Conservation (phyloP, 2,888 invertebrate genomes). For the Ornithoptera priamus region DNA sequence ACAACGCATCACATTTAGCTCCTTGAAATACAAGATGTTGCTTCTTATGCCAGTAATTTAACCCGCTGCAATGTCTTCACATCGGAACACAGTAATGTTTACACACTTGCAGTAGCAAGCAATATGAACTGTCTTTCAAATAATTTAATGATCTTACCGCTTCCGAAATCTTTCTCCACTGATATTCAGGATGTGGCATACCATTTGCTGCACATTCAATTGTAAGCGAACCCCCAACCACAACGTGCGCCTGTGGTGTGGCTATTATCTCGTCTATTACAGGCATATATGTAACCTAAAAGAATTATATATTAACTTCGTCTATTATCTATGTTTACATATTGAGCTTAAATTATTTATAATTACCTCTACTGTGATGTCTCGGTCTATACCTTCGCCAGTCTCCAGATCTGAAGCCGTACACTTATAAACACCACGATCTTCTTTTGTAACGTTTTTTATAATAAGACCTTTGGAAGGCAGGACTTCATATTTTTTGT, state of each 20-base stretch:
- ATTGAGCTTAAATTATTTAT: neutral
- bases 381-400: slow-evolving; percentile 42
- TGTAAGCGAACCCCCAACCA: slow-evolving; percentile 44
- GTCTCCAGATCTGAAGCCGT: slow-evolving; percentile 42
- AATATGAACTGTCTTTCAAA: too few relatives aligned
- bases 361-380: slow-evolving; percentile 46
- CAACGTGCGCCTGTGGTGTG: slow-evolving; percentile 43
- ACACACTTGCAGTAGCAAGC: too few relatives aligned
- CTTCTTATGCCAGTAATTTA: too few relatives aligned
- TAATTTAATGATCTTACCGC: slow-evolving; percentile 35
- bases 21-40: too few relatives aligned
- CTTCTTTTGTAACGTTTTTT: slow-evolving; percentile 43
- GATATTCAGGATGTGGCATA: slow-evolving; percentile 52
- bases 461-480: slow-evolving; percentile 48
- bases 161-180: slow-evolving; percentile 52
- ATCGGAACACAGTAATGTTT: too few relatives aligned
- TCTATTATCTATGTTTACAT: slow-evolving; percentile 35
- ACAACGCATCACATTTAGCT: too few relatives aligned
- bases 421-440: slow-evolving; percentile 48
- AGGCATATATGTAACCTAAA: slow-evolving; percentile 57
- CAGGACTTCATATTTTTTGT: slow-evolving; percentile 50
- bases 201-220: slow-evolving; percentile 61
- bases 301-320: slow-evolving; percentile 6
- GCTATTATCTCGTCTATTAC: slow-evolving; percentile 47
- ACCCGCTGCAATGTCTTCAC: too few relatives aligned